Evolutionary conservation across 2,888 invertebrate genomes (phyloP).

Genomic region (Microdon myrmicae): DNA sequence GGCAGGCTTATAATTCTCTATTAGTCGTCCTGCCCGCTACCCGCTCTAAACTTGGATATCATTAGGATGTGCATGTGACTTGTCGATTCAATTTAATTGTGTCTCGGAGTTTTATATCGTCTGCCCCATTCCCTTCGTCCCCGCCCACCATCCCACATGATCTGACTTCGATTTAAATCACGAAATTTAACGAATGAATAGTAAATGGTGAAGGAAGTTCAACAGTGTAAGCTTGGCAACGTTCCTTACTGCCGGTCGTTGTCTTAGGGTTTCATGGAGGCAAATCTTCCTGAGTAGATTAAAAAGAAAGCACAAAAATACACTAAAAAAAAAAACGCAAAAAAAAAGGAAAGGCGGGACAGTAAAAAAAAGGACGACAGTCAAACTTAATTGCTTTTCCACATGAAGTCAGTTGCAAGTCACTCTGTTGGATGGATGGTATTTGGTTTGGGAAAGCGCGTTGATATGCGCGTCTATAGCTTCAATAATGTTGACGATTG

Average conservation of each 20-base stretch:
- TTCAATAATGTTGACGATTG: slow-evolving; percentile 19
- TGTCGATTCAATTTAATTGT: slow-evolving; percentile 49
- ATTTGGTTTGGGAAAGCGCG: slow-evolving; percentile 34
- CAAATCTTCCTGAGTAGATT: slow-evolving; percentile 39
- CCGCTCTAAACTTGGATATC: slow-evolving; percentile 15
- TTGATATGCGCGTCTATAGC: slow-evolving; percentile 49
- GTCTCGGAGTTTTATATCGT: slow-evolving; percentile 46
- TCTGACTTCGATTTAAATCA: slow-evolving; percentile 42
- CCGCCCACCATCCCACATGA: no score
- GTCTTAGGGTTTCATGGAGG: neutral
- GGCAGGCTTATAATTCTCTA: slow-evolving; percentile 39
- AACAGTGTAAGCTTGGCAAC: slow-evolving; percentile 25
- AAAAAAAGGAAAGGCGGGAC: neutral
- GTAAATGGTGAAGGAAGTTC: slow-evolving; percentile 21
- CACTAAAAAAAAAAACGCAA: neutral
- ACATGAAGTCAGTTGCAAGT: slow-evolving; percentile 71
- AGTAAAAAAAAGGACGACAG: slow-evolving; percentile 16
- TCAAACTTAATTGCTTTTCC: slow-evolving; percentile 58
- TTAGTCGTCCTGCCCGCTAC: slow-evolving; percentile 13
- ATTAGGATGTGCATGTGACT: slow-evolving; percentile 40
- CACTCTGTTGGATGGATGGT: slow-evolving; percentile 54
- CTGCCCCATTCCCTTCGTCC: slow-evolving; percentile 37
- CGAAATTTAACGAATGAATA: slow-evolving; percentile 47
- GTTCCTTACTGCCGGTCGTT: slow-evolving; percentile 12
- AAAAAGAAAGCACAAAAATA: slow-evolving; percentile 10